Evolutionary conservation across 1,140 invertebrate genomes (phyloP), one percentile per base, ranked within the genome.

Genomic region (Chironomus striatipennis): DNA sequence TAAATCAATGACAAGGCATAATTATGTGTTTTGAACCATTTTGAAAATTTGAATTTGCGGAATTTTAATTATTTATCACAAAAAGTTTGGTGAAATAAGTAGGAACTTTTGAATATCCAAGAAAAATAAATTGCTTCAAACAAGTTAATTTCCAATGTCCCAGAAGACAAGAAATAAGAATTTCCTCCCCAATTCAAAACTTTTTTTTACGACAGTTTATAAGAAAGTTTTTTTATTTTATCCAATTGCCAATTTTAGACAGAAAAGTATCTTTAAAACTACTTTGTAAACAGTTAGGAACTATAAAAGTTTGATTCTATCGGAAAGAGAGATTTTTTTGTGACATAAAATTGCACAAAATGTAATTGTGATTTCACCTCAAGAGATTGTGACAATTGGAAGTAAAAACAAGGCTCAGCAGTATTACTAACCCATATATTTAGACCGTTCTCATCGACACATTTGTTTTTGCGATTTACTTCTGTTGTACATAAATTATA

Each of bases 171-270:
- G 15, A 57, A 57, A 57, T n/a, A 57, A 12, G n/a, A 57, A 57
- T 15, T 47, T 47, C 43, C 47, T 57, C 47, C 47, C 47, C 47
- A 57, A n/a, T 57, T 57, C 47, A 57, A 57, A 57, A 57, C 47
- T 57, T 57, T 57, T 43, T 57, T 57, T 57, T 57, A 57, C 47
- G n/a, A 57, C 47, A n/a, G 8, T 57, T 34, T 5, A 34, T 57
- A n/a, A 57, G 47, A 57, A 57, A 57, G 47, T 57, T 57, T 15
- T 57, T 57, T n/a, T 57, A 34, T 34, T 34, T 34, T 34, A 34
- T 34, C 24, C 24, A 34, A 34, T 34, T 34, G 24, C 24, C 24
- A 34, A 34, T 34, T 34, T 57, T 57, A n/a, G 47, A n/a, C 47
- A n/a, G 12, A 5, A 57, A 57, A n/a, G 5, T 57, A 57, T n/a